Evolutionary conservation across 2,113 vertebrate genomes (phyloP).

Genomic region (Geococcyx californianus): DNA sequence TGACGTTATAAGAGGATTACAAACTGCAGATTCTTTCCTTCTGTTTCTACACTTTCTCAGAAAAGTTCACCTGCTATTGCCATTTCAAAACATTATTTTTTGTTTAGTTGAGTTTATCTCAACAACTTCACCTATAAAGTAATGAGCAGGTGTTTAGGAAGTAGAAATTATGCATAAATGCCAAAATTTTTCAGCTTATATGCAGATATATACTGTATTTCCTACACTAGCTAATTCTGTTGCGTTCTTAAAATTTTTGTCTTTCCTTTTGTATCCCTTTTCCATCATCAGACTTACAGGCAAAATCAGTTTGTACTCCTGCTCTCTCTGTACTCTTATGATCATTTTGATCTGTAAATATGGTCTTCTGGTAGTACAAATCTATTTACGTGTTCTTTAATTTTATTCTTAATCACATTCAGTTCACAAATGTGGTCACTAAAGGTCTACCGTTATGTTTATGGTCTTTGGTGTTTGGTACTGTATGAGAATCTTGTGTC

Average conservation of each 20-base stretch:
- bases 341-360: neutral
- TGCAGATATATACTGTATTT: neutral
- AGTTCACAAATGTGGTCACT: neutral
- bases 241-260: neutral
- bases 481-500: neutral
- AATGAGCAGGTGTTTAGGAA: neutral
- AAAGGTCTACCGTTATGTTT: fast-evolving
- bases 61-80: neutral
- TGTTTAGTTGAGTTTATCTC: neutral
- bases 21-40: neutral
- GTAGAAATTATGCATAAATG: neutral
- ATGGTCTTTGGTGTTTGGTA: neutral
- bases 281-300: neutral
- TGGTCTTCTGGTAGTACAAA: neutral
- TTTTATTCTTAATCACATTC: neutral
- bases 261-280: neutral
- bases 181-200: neutral
- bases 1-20: neutral
- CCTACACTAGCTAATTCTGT: neutral
- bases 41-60: neutral
- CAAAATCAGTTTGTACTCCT: neutral
- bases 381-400: neutral
- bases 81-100: neutral
- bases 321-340: neutral
- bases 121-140: neutral